A percentile compares a stretch with the other conserved stretches of the same genome.
These are phyloP conservation scores for Clarias platycephalus DNA, from an alignment of 2,797 vertebrate genomes.

Conservation along the genomic window DNA sequence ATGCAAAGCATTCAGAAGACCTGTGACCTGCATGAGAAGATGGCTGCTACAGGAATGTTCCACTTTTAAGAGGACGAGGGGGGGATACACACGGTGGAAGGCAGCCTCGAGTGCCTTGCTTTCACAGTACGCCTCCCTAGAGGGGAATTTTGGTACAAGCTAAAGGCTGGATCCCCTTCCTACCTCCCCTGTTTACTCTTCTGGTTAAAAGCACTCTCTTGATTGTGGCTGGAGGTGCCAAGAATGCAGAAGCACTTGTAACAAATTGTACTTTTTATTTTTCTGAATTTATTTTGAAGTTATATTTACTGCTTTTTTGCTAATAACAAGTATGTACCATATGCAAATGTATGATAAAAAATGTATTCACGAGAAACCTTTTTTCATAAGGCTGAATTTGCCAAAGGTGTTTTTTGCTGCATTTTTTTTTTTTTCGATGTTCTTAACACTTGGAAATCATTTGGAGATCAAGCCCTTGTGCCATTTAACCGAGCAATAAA, in stretches of 20 bases:
- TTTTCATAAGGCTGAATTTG: slow-evolving; percentile 66
- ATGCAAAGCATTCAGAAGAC: slow-evolving; percentile 58
- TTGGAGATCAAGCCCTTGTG: slow-evolving; percentile 69
- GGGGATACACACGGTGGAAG: slow-evolving; percentile 65
- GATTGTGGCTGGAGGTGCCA: slow-evolving; percentile 72
- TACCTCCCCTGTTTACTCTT: slow-evolving; percentile 55
- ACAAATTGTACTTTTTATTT: slow-evolving; percentile 68
- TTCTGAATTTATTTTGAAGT: slow-evolving; percentile 63
- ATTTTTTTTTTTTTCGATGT: slow-evolving; percentile 54
- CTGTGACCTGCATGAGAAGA: slow-evolving; percentile 68
- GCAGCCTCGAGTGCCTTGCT: slow-evolving; percentile 36
- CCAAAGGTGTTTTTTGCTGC: slow-evolving; percentile 72
- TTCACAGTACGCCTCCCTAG: slow-evolving; percentile 20
- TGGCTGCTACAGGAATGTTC: slow-evolving; percentile 71
- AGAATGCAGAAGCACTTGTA: slow-evolving; percentile 76
- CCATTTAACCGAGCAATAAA: slow-evolving; percentile 81
- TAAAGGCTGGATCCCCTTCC: slow-evolving; percentile 63
- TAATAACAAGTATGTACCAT: slow-evolving; percentile 64
- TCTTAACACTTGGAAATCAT: slow-evolving; percentile 55
- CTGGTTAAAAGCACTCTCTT: slow-evolving; percentile 66
- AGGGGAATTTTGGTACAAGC: slow-evolving; percentile 36
- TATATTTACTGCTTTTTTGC: slow-evolving; percentile 55
- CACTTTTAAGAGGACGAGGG: slow-evolving; percentile 62
- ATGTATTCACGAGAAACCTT: slow-evolving; percentile 60
- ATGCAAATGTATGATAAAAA: slow-evolving; percentile 62